Evolutionary conservation across 2,797 vertebrate species (phyloP).

Genomic region (Fringilla coelebs): DNA sequence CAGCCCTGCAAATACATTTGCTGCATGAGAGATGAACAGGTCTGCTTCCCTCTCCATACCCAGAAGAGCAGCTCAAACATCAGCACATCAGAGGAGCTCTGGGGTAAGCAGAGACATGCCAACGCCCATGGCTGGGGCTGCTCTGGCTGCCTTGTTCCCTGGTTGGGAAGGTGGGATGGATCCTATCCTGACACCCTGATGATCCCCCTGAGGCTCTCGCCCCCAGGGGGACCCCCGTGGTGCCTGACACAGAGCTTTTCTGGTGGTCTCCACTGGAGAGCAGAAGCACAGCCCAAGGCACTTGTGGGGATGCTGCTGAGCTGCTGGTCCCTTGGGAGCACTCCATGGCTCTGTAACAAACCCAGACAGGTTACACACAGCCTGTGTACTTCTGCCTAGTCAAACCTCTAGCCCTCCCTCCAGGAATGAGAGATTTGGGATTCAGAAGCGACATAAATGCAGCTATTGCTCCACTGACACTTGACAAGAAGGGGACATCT

Average conservation of each 20-base stretch:
- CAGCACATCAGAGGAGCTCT: background rate
- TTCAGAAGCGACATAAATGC: background rate
- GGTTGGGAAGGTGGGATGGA: background rate
- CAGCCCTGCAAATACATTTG: background rate
- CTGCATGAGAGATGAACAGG: background rate
- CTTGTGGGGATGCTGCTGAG: background rate
- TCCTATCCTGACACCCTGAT: background rate
- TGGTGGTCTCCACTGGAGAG: background rate
- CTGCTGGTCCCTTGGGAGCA: background rate
- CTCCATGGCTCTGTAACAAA: background rate
- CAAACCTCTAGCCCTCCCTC: background rate
- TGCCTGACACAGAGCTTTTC: background rate
- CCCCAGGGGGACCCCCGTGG: accelerated
- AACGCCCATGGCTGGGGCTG: accelerated
- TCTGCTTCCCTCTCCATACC: background rate
- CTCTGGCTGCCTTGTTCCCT: background rate
- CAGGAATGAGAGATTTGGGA: background rate
- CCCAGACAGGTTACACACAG: background rate
- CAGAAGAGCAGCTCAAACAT: background rate
- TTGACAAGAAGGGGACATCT: background rate
- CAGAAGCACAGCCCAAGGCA: background rate
- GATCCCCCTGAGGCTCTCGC: accelerated
- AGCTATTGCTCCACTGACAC: background rate
- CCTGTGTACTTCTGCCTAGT: background rate
- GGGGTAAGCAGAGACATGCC: background rate